Conservation (phyloP, 1,140 invertebrate genomes). For the Triops cancriformis region DNA sequence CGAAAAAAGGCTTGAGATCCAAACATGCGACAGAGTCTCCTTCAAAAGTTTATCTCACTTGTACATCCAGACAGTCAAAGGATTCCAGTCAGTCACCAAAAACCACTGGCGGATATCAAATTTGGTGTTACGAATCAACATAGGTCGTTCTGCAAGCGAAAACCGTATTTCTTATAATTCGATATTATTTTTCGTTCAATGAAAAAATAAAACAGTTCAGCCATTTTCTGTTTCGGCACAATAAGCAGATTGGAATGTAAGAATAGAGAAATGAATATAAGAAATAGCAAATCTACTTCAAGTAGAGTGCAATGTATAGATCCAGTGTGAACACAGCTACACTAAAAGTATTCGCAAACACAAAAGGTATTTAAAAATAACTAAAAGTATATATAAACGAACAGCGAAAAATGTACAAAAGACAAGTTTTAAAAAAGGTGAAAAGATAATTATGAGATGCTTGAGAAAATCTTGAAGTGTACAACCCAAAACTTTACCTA, state of each 20-base stretch:
- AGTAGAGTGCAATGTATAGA: too few relatives aligned
- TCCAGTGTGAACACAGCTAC: too few relatives aligned
- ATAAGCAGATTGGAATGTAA: too few relatives aligned
- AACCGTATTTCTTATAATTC: too few relatives aligned
- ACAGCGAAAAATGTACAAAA: too few relatives aligned
- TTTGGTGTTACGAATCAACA: constrained; percentile 82
- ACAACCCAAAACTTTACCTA: constrained; percentile 52
- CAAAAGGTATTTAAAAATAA: too few relatives aligned
- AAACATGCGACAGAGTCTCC: neutral
- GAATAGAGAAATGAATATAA: too few relatives aligned
- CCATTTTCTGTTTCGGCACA: too few relatives aligned
- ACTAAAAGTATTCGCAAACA: too few relatives aligned
- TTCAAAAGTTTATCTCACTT: constrained; percentile 48
- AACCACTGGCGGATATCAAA: constrained; percentile 93
- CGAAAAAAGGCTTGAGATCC: neutral
- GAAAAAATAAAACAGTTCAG: constrained; percentile 37
- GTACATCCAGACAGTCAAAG: constrained; percentile 87
- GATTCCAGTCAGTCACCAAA: constrained; percentile 78
- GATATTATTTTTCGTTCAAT: too few relatives aligned
- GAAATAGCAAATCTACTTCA: too few relatives aligned
- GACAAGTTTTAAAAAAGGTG: too few relatives aligned
- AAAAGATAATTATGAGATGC: constrained; percentile 33
- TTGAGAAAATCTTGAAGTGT: constrained; percentile 25
- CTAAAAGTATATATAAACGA: constrained; percentile 31
- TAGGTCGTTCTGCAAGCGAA: constrained; percentile 61